Percentiles rank a stretch among this genome's conserved stretches.
phyloP scores from a whole-genome alignment of 2,888 invertebrate species.

The Celastrina argiolus region DNA sequence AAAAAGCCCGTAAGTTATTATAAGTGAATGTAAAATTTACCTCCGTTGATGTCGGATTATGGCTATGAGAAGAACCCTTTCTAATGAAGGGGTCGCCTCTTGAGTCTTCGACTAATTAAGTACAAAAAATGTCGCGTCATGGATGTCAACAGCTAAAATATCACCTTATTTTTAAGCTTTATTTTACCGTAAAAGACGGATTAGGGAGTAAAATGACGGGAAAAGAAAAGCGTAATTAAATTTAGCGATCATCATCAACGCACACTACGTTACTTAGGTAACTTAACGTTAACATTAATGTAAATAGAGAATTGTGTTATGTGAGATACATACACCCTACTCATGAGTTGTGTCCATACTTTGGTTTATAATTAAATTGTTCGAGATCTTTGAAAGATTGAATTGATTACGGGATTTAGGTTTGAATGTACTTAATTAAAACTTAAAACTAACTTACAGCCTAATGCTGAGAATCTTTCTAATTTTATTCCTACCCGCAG shows the following conservation, averaged over 20 bases:
- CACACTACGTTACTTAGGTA: neutral
- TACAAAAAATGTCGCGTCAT: conserved; percentile 29
- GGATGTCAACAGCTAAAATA: conserved; percentile 27
- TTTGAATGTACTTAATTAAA: too few relatives aligned
- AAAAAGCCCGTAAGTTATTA: neutral
- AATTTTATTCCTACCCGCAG: too few relatives aligned
- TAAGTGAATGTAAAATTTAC: conserved; percentile 13
- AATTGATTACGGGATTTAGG: too few relatives aligned
- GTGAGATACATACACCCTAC: too few relatives aligned
- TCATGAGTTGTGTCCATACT: too few relatives aligned
- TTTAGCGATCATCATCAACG: neutral
- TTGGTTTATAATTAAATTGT: too few relatives aligned
- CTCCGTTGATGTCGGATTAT: conserved; percentile 10
- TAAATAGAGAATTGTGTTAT: too few relatives aligned
- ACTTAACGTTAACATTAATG: too few relatives aligned
- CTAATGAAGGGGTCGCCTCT: conserved; percentile 29
- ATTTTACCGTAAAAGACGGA: conserved; percentile 12
- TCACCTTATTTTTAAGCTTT: conserved; percentile 24
- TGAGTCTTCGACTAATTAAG: conserved; percentile 30
- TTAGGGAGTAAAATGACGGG: neutral
- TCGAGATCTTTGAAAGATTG: too few relatives aligned
- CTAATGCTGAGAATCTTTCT: too few relatives aligned
- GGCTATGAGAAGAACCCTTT: conserved; percentile 24
- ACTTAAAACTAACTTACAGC: too few relatives aligned
- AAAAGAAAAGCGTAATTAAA: neutral